phyloP scores from a whole-genome alignment of 2,888 invertebrate species.

The Pterobdella sp. region DNA sequence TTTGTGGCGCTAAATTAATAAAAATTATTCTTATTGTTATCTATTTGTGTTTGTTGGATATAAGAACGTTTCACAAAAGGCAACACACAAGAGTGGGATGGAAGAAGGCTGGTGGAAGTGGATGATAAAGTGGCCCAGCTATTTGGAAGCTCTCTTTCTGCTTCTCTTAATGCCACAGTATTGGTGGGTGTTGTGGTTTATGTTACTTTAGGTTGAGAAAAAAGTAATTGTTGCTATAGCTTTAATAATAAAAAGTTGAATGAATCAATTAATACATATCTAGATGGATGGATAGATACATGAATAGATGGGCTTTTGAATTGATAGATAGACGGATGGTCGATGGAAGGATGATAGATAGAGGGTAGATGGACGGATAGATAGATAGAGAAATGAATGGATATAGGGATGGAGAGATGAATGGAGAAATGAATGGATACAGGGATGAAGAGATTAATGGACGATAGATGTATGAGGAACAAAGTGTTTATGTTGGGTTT shows the following conservation, averaged over 20 bases:
- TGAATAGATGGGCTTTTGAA: neutral
- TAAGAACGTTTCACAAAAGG: neutral
- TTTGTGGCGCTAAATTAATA: neutral
- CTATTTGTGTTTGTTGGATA: neutral
- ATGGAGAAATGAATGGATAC: neutral
- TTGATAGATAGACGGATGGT: neutral
- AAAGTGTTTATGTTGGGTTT: no score
- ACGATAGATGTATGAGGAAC: neutral
- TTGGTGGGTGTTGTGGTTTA: neutral
- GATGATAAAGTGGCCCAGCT: conserved; percentile 6
- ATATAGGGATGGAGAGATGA: neutral
- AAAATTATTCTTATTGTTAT: neutral
- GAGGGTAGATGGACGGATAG: neutral
- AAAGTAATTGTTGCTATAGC: no score
- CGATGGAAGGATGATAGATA: neutral
- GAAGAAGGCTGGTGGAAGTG: neutral
- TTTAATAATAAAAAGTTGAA: neutral
- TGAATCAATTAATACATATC: neutral
- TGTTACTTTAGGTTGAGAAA: no score
- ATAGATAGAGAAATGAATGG: neutral
- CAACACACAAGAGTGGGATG: conserved; percentile 5
- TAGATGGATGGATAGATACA: neutral
- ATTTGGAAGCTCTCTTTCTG: neutral
- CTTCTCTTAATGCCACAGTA: neutral
- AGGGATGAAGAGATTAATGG: neutral